Base-by-base conservation (phyloP, 2,888 invertebrate species). In the Hyalella azteca region DNA sequence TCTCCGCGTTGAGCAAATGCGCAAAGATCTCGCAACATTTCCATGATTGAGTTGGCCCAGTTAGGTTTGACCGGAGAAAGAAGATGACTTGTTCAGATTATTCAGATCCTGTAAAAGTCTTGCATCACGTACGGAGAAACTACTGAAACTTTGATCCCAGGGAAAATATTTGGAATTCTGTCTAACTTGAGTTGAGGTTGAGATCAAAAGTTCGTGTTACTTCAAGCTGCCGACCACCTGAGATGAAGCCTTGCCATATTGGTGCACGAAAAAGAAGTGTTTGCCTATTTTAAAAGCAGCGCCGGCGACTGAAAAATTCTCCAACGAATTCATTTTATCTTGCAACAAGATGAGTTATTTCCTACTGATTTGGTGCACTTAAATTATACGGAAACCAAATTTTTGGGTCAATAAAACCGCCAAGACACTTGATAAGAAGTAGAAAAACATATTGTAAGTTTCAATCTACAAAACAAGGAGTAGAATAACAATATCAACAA, bases 21-120 rank as follows among this genome's bases (percentile, higher is more conserved):
- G 36, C 15, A 19, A 36, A 66, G 36, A 66, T 66, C 66, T 66
- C 36, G n/a, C 19, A 36, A 66, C 45, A 9, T 45, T 15, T 45
- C 66, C 66, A 66, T 29, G 66, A 66, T 66, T 66, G 66, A 66
- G 66, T 66, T 66, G 66, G 29, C 66, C 66, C 66, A 1, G 66
- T 66, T 66, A 36, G 36, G 19, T 66, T 66, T 66, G 36, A 66
- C 66, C 32, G 22, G 29, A n/a, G 32, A 36, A n/a, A 36, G 66
- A 32, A 36, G 66, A 66, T 32, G 66, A 36, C 66, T 66, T 36
- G 36, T 15, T 36, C 29, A 66, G 66, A 66, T 66, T 66, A 66
- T 66, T 66, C 66, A 36, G 66, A 66, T 66, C 66, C 36, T 66
- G 36, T 13, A 36, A 36, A 36, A 7, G 66, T 66, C 66, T 66